Base-by-base conservation (phyloP, 2,888 invertebrate genomes). In the Hipparchia semele region DNA sequence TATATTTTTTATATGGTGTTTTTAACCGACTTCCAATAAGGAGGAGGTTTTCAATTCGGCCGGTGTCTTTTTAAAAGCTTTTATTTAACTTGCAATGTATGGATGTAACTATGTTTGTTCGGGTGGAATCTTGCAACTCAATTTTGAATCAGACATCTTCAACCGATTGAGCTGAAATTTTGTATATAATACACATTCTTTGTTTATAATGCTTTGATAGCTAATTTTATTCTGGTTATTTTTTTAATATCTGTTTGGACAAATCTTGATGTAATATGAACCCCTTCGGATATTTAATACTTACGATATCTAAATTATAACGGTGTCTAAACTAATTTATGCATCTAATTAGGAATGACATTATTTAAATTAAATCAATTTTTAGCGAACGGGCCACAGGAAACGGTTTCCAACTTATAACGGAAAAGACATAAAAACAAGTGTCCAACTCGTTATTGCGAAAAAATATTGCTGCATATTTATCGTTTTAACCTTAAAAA, bases 371-470 rank as follows among this genome's bases (percentile, higher is more conserved):
- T 12, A 54, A 62, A 61, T 61, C 13, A 39, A 54, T 53, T 62
- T 61, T 68, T 68, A 72, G 62, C 12, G 61, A 65, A 8, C 58
- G 62, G 58, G n/a, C 68, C 64, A 58, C 68, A 72, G 72, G 72
- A 72, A 72, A 72, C 39, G 39, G 62, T 72, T 51, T 45, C 59
- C 59, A n/a, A 65, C 39, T 68, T 72, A 59, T 65, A 59, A 59
- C 59, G 68, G 64, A 64, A 72, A 72, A 72, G 8, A 65, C 64
- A 54, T 49, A 64, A 69, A 64, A 69, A 69, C 59, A 13, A 61
- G 53, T 61, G 60, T 72, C 67, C 46, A 10, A 60, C 66, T 60
- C 66, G 59, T 66, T 71, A 61, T 61, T 62, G 10, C 61, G 54
- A 58, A 64, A 54, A 64, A 69, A 54, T 54, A 61, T 69, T 45